A percentile compares a stretch with the other conserved stretches of the same genome.
Evolutionary conservation across 2,113 vertebrate genomes (phyloP).

Genomic region (Grammomys surdaster): DNA sequence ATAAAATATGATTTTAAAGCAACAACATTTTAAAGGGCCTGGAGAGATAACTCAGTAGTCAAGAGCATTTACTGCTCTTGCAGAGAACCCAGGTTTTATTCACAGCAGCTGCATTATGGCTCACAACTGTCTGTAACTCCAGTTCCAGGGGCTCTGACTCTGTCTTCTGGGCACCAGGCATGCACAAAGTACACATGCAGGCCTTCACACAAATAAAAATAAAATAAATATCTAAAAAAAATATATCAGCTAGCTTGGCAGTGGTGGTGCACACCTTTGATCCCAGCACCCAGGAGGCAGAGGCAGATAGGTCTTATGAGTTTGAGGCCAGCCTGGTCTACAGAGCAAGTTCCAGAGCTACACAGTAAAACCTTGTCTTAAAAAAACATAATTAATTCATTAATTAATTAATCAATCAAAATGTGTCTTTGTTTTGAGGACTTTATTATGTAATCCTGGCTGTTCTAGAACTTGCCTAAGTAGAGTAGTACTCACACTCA

Average conservation of each 20-base stretch:
- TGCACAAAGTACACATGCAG: background rate
- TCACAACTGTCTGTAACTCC: background rate
- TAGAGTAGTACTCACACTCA: background rate
- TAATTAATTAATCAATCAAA: background rate
- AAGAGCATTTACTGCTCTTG: too few relatives aligned
- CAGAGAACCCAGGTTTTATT: background rate
- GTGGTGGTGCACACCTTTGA: too few relatives aligned
- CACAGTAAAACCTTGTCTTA: background rate
- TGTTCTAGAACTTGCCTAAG: background rate
- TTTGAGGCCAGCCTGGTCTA: background rate
- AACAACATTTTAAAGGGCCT: background rate
- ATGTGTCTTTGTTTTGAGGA: background rate
- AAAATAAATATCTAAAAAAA: background rate
- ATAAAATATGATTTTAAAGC: background rate
- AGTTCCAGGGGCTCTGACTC: background rate
- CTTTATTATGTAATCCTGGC: background rate
- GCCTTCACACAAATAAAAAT: background rate
- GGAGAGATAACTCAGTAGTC: background rate
- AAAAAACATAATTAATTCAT: background rate
- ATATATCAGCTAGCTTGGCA: background rate
- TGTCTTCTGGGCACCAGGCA: background rate
- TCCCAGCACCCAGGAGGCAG: background rate
- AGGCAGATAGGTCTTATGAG: background rate
- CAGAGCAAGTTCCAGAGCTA: background rate
- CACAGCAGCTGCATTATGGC: background rate